These are phyloP conservation scores for Vipera latastei DNA, from an alignment of 2,797 vertebrate genomes.

Conservation along the genomic window DNA sequence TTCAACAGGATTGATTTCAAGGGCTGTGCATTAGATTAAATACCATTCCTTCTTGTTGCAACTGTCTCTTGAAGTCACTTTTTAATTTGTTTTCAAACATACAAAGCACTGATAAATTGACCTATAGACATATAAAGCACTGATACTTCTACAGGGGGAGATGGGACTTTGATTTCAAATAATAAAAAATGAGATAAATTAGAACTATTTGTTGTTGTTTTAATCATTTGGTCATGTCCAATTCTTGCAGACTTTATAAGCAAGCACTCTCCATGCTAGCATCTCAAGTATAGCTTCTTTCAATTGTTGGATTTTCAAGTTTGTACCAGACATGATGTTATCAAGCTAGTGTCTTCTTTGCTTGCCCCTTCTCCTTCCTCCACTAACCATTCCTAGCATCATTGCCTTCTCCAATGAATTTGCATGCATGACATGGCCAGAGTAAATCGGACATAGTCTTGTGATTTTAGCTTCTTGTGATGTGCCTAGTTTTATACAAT, in stretches of 20 bases:
- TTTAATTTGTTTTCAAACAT: background rate
- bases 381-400: background rate
- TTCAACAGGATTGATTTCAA: background rate
- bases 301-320: background rate
- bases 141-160: background rate
- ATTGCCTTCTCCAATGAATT: background rate
- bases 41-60: background rate
- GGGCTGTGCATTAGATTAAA: background rate
- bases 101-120: background rate
- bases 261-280: background rate
- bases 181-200: background rate
- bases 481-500: background rate
- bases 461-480: background rate
- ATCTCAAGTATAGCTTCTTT: background rate
- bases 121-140: background rate
- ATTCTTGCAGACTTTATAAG: background rate
- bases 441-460: background rate
- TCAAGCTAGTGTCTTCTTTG: background rate
- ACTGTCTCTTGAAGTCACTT: background rate
- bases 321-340: background rate
- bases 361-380: background rate
- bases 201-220: background rate
- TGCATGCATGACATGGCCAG: background rate
- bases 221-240: background rate
- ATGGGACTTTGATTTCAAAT: background rate